Percentiles rank a stretch among this genome's conserved stretches.
Conservation (phyloP, 2,113 vertebrate species). For the Cebus imitator region DNA sequence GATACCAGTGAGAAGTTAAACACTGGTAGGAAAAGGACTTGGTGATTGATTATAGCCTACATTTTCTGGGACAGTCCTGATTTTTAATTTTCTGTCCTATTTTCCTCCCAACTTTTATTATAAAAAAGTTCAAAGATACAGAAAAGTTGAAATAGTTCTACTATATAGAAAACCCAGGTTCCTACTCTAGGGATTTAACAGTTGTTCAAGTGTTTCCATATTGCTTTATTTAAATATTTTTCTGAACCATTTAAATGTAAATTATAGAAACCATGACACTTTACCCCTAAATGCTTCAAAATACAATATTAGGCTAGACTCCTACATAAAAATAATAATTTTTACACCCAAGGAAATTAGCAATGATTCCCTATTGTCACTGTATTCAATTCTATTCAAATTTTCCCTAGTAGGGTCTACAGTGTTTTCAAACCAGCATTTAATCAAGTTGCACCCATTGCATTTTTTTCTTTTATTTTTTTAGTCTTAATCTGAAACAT, state of each 20-base stretch:
- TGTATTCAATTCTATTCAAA: not conserved
- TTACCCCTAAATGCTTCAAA: not conserved
- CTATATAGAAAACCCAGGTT: not conserved
- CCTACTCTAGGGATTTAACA: not conserved
- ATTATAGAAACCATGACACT: not conserved
- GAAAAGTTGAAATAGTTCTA: not conserved
- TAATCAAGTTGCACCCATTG: not conserved
- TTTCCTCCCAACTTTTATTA: not conserved
- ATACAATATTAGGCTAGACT: not conserved
- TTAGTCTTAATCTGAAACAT: not conserved
- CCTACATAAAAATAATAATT: not conserved
- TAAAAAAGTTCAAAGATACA: not conserved
- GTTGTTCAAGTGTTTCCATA: not conserved
- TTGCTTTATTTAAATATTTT: not conserved
- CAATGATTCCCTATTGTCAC: not conserved
- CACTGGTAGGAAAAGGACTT: not conserved
- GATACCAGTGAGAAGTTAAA: not conserved
- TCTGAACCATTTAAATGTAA: not conserved
- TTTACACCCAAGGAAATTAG: not conserved
- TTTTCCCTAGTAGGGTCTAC: not conserved
- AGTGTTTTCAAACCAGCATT: not conserved
- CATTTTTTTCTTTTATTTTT: not conserved
- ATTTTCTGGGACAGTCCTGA: not conserved
- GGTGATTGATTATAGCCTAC: not conserved
- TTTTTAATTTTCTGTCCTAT: not conserved